Evolutionary conservation across 2,888 invertebrate genomes (phyloP), one percentile per base, ranked within the genome.

Genomic region (Hybos culiciformis): DNA sequence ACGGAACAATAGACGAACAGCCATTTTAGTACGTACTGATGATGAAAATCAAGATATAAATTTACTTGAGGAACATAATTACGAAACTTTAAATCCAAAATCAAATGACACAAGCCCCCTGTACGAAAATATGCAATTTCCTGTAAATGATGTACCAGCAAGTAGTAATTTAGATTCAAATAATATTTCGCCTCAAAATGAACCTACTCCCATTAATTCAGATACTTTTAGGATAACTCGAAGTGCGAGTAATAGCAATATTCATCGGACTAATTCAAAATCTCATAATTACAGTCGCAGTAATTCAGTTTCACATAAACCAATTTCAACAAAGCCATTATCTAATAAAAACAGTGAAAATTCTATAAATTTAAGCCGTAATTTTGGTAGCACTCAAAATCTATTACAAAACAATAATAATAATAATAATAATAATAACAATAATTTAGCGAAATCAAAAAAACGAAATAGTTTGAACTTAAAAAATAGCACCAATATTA

Each of bases 331-430:
- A 56, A 14, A 53, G 52, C 40, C 53, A 53, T 43, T 44, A 17
- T 45, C 17, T 37, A 60, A 59, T 44, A 65, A 65, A 29, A 51
- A 53, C 29, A 58, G 58, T 43, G 57, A 56, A 37, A 57, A 55
- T 40, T 53, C 56, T 1, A 55, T 58, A 18, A 62, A 64, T 46
- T 51, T 66, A 33, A 62, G 56, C 39, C 60, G 63, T 12, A 63
- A 62, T 45, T 66, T 63, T 46, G 64, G 66, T 34, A 67, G 67
- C 53, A 64, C 66, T 8, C 67, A 67, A 41, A 67, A 67, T 46
- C 53, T 67, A 24, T 61, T 65, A 39, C 63, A 47, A 11, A 17
- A 15, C 12, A 32, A 60, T 45, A 54, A 56, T 23, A 48, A 46
- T 21, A n/a, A n/a, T n/a, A n/a, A n/a, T n/a, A n/a, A n/a, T n/a